Conservation (phyloP, 2,888 invertebrate species). For the Thereva unica region DNA sequence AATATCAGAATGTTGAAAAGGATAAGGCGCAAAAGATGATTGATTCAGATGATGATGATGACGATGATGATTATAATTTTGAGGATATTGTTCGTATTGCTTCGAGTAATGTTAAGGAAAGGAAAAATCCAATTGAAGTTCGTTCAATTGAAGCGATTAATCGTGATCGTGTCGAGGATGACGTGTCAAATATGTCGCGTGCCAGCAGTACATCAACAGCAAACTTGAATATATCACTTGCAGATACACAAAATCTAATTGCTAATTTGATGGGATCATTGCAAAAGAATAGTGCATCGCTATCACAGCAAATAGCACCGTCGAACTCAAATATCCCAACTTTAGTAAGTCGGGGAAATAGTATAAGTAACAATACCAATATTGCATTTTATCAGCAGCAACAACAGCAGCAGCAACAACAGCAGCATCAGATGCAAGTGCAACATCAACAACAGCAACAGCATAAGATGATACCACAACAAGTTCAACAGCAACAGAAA, state of each 20-base stretch:
- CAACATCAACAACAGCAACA: conserved; percentile 41
- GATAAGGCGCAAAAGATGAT: conserved; percentile 56
- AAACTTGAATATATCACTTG: conserved; percentile 54
- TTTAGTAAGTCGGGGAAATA: neutral
- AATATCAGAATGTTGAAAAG: conserved; percentile 45
- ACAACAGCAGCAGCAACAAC: neutral
- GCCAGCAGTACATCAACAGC: conserved; percentile 38
- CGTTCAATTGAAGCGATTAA: conserved; percentile 44
- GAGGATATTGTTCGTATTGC: conserved; percentile 81
- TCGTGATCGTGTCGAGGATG: conserved; percentile 48
- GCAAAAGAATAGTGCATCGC: conserved; percentile 50
- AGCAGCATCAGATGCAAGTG: neutral
- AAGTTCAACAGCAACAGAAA: conserved; percentile 15
- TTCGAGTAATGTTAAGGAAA: conserved; percentile 71
- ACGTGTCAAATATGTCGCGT: conserved; percentile 50
- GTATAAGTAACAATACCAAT: neutral
- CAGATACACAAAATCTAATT: conserved; percentile 66
- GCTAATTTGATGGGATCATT: conserved; percentile 67
- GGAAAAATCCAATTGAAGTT: conserved; percentile 62
- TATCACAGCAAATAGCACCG: too few species aligned
- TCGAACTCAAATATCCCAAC: neutral
- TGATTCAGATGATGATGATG: conserved; percentile 68
- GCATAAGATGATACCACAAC: conserved; percentile 40
- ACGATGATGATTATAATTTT: conserved; percentile 81
- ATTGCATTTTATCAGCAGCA: neutral